Evolutionary conservation across 1,140 invertebrate genomes (phyloP).

Genomic region (Drosophila sp.): DNA sequence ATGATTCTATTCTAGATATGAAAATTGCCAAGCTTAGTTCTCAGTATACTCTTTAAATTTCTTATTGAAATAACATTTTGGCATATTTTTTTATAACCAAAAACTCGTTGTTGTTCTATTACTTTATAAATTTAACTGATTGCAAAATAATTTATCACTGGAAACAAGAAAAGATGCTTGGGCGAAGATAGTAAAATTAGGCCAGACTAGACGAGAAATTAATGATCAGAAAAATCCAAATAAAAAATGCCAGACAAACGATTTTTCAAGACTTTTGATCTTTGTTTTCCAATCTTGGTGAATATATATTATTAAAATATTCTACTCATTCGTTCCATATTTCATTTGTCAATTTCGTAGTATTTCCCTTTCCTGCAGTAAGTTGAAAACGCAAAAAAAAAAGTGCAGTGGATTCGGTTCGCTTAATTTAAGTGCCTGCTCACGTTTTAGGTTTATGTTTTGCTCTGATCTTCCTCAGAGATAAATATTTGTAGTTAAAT

Average conservation of each 20-base stretch:
- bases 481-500: slow-evolving; percentile 14
- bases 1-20: not conserved
- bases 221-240: not conserved
- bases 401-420: slow-evolving; percentile 37
- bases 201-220: not conserved
- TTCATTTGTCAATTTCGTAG: slow-evolving; percentile 29
- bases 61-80: too few relatives aligned
- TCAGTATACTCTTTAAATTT: too few relatives aligned
- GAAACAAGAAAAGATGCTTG: not conserved
- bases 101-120: not conserved
- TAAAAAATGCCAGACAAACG: not conserved
- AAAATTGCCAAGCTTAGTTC: not conserved
- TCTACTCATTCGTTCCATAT: slow-evolving; percentile 5
- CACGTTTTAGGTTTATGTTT: slow-evolving; percentile 56
- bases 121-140: not conserved
- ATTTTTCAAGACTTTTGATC: not conserved
- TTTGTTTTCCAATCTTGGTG: not conserved
- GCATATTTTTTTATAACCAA: too few relatives aligned
- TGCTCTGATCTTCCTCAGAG: slow-evolving; percentile 42
- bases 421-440: slow-evolving; percentile 64
- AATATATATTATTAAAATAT: not conserved
- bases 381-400: slow-evolving; percentile 43
- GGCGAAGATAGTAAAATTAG: not conserved
- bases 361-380: not conserved
- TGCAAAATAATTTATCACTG: slow-evolving; percentile 3